These are phyloP conservation scores for Shinisaurus crocodilurus DNA, from an alignment of 2,113 vertebrate genomes.

Conservation along the genomic window DNA sequence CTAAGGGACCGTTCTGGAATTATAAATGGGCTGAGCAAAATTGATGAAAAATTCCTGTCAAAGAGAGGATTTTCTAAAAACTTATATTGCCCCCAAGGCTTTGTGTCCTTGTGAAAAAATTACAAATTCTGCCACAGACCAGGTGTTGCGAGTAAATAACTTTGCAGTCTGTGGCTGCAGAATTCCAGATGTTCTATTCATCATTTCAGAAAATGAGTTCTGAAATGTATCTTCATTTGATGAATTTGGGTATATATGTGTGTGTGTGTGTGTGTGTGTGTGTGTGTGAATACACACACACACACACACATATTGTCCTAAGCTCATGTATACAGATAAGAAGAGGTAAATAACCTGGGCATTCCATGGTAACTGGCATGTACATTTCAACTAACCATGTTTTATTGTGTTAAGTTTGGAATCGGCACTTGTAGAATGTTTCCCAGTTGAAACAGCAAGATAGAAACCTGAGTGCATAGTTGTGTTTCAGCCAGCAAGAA, in stretches of 20 bases:
- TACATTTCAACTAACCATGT: conserved; percentile 3
- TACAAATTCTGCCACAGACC: background rate
- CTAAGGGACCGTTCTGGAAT: background rate
- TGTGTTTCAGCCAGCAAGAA: conserved; percentile 59
- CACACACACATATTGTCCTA: too few relatives aligned
- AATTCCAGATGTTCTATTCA: background rate
- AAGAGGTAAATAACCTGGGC: conserved; percentile 4
- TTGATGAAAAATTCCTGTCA: background rate
- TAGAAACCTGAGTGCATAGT: conserved; percentile 63
- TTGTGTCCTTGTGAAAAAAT: background rate
- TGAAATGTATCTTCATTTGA: background rate
- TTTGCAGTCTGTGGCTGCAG: too few relatives aligned
- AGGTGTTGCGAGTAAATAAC: background rate
- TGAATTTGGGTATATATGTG: background rate
- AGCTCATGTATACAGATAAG: background rate
- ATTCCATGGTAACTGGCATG: background rate
- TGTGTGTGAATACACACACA: too few relatives aligned
- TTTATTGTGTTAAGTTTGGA: conserved; percentile 46
- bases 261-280: too few relatives aligned
- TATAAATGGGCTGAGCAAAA: background rate
- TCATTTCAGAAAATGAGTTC: background rate
- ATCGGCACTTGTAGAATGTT: conserved; percentile 45
- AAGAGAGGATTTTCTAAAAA: background rate
- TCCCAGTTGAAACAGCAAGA: conserved; percentile 55
- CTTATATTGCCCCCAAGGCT: background rate